A percentile compares a stretch with the other conserved stretches of the same genome.
Conservation (phyloP, 2,888 invertebrate genomes). For the Orthosia cruda region DNA sequence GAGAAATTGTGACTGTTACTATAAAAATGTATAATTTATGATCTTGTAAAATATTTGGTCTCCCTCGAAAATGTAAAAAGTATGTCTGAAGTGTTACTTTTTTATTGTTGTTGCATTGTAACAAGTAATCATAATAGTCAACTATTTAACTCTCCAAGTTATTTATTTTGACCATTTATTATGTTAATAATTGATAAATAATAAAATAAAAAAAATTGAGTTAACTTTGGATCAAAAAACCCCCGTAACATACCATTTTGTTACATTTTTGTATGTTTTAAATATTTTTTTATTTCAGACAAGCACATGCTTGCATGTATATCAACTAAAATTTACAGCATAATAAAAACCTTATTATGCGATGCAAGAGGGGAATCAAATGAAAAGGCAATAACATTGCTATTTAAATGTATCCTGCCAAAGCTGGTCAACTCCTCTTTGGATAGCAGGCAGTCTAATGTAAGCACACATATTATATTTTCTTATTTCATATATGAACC, state of each 20-base stretch:
- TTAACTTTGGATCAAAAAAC: too few relatives aligned
- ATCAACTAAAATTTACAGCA: slow-evolving; percentile 82
- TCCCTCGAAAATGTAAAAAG: not conserved
- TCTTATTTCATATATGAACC: not conserved
- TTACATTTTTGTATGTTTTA: too few relatives aligned
- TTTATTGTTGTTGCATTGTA: not conserved
- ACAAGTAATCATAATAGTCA: too few relatives aligned
- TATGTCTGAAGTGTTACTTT: not conserved
- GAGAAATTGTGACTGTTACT: not conserved
- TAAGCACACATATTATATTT: slow-evolving; percentile 69
- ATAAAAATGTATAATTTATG: not conserved
- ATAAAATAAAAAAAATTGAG: too few relatives aligned
- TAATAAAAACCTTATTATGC: slow-evolving; percentile 83
- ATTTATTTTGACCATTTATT: too few relatives aligned
- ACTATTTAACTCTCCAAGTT: too few relatives aligned
- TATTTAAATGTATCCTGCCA: slow-evolving; percentile 86
- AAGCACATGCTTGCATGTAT: slow-evolving; percentile 81
- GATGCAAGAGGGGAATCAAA: slow-evolving; percentile 76
- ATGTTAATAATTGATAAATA: too few relatives aligned
- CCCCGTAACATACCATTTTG: too few relatives aligned
- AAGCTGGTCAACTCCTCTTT: slow-evolving; percentile 84
- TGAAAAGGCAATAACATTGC: slow-evolving; percentile 76
- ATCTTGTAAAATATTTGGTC: not conserved
- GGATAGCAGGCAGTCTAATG: slow-evolving; percentile 82
- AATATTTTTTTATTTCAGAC: slow-evolving; percentile 73